Conservation (phyloP, 2,888 invertebrate genomes). For the Calliphora vomitoria region DNA sequence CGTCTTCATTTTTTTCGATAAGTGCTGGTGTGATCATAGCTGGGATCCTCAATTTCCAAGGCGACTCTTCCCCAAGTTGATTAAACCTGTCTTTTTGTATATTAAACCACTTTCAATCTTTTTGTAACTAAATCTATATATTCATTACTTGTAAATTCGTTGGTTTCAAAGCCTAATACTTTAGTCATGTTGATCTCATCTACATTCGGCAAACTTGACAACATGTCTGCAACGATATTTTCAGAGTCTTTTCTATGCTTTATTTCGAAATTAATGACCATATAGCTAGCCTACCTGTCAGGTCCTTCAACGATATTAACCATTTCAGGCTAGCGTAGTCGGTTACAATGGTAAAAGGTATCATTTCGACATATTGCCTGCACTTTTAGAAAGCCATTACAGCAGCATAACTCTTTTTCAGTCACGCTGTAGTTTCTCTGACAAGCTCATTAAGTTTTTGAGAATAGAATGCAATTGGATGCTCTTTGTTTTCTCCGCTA, state of each 20-base stretch:
- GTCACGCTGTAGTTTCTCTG: conserved; percentile 69
- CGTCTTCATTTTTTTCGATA: no score
- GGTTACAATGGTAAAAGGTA: neutral
- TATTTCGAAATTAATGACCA: conserved; percentile 54
- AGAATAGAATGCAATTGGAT: conserved; percentile 65
- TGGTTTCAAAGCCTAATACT: conserved; percentile 8
- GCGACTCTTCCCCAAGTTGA: no score
- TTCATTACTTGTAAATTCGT: conserved; percentile 29
- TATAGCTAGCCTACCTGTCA: conserved; percentile 20
- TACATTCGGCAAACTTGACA: conserved; percentile 1
- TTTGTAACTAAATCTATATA: neutral
- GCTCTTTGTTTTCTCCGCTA: conserved; percentile 34
- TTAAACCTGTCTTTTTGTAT: no score
- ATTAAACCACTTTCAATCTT: no score
- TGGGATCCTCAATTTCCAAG: no score
- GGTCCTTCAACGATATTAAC: neutral
- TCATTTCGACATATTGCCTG: conserved; percentile 41
- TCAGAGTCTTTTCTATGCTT: conserved; percentile 45
- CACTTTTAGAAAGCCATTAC: conserved; percentile 42
- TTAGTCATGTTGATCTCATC: conserved; percentile 9
- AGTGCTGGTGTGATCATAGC: no score
- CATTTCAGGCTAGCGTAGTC: conserved; percentile 44
- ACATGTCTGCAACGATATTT: neutral
- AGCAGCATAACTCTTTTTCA: conserved; percentile 60
- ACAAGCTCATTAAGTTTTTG: conserved; percentile 61